phyloP scores from a whole-genome alignment of 2,113 vertebrate genomes.

The Cathartes aura region DNA sequence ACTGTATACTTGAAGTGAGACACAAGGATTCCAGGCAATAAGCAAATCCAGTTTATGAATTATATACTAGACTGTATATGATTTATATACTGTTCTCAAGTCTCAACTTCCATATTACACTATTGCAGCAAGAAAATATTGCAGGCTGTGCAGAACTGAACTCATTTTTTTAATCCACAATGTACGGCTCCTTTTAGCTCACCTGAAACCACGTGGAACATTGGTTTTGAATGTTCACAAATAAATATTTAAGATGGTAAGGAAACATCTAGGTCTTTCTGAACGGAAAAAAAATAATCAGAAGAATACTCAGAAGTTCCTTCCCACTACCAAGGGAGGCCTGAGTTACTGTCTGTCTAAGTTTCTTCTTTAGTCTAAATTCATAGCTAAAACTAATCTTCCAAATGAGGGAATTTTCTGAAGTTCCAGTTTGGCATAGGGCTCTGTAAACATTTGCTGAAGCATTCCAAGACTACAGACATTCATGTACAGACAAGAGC shows the following conservation, averaged over 20 bases:
- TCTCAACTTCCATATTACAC: background rate
- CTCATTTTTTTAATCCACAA: background rate
- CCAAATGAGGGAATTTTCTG: background rate
- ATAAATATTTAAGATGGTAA: background rate
- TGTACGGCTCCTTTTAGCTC: background rate
- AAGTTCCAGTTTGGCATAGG: conserved; percentile 75
- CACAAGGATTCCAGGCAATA: conserved; percentile 50
- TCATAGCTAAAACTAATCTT: background rate
- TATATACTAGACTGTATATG: background rate
- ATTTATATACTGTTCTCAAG: background rate
- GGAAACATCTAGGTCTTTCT: background rate
- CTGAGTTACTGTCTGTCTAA: background rate
- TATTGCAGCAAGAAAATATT: background rate
- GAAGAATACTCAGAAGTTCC: background rate
- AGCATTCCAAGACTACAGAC: conserved; percentile 67
- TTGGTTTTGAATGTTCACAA: background rate
- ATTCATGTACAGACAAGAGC: conserved; percentile 25
- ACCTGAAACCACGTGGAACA: background rate
- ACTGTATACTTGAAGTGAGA: conserved; percentile 35
- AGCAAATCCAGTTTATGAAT: background rate
- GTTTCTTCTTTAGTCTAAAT: background rate
- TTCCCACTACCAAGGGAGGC: background rate
- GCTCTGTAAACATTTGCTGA: conserved; percentile 76
- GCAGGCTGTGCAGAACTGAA: background rate
- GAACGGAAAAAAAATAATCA: background rate